phyloP scores from a whole-genome alignment of 2,797 vertebrate genomes.

The Sternarchorhynchus goeldii region DNA sequence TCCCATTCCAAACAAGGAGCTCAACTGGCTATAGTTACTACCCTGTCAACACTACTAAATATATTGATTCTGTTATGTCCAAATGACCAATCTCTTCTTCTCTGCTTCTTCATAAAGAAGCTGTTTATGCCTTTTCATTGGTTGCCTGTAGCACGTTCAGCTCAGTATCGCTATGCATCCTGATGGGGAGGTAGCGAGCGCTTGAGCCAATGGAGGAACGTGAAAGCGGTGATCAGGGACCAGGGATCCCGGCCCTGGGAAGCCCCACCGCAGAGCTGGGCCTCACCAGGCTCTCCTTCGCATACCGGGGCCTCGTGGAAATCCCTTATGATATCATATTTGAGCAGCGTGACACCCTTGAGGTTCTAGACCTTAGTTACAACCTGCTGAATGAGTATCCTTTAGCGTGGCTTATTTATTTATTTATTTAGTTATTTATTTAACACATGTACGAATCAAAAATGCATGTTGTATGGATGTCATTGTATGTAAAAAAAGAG shows the following conservation, averaged over 20 bases:
- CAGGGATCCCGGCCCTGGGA: conserved; percentile 11
- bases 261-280: conserved; percentile 41
- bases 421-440: no score
- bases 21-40: no score
- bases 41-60: no score
- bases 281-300: conserved; percentile 73
- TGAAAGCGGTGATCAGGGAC: conserved; percentile 61
- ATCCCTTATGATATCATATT: conserved; percentile 75
- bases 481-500: no score
- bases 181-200: conserved; percentile 26
- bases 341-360: conserved; percentile 65
- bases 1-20: no score
- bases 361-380: conserved; percentile 78
- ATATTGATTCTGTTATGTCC: no score
- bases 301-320: conserved; percentile 74
- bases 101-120: neutral
- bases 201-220: neutral
- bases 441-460: no score
- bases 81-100: no score
- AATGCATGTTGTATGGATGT: no score
- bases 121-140: neutral
- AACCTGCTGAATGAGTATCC: conserved; percentile 80
- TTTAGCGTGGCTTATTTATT: conserved; percentile 48
- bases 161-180: conserved; percentile 29
- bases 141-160: conserved; percentile 4